phyloP scores from a whole-genome alignment of 2,113 vertebrate species.

The Platichthys flesus region DNA sequence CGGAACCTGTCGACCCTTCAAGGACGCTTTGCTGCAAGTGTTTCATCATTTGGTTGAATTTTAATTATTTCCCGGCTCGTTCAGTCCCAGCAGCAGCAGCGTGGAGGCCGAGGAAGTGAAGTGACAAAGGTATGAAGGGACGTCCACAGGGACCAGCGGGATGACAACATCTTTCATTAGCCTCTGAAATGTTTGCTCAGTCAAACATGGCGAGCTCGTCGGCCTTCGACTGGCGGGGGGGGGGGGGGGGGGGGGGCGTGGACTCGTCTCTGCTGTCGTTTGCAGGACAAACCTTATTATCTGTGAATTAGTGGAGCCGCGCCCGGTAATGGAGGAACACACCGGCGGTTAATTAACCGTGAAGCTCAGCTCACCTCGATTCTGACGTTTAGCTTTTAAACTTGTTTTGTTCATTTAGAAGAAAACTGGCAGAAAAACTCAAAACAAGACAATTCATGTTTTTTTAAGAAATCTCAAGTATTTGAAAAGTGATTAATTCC shows the following conservation, averaged over 20 bases:
- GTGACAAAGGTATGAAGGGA: constrained; percentile 62
- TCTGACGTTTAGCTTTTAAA: background rate
- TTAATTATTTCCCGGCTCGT: constrained; percentile 77
- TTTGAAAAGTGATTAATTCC: too few relatives aligned
- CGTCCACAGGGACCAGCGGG: constrained; percentile 42
- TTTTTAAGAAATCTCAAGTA: too few relatives aligned
- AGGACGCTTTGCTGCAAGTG: constrained; percentile 75
- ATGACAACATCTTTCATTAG: constrained; percentile 75
- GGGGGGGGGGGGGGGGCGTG: background rate
- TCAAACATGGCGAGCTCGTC: constrained; percentile 30
- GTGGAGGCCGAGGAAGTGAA: constrained; percentile 64
- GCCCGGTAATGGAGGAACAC: background rate
- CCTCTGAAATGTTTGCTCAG: constrained; percentile 68
- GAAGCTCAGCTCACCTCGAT: background rate
- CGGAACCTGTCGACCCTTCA: constrained; percentile 75
- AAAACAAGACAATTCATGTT: too few relatives aligned
- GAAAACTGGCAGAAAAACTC: too few relatives aligned
- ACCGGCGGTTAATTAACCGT: constrained; percentile 6
- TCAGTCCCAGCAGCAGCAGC: constrained; percentile 47
- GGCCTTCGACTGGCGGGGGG: background rate
- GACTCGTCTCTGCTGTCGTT: constrained; percentile 18
- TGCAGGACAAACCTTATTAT: constrained; percentile 11
- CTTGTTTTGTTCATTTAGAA: too few relatives aligned
- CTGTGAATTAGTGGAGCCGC: constrained; percentile 7
- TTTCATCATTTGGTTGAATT: constrained; percentile 81